Percentiles rank a stretch among this genome's conserved stretches.
phyloP scores from a whole-genome alignment of 2,888 invertebrate genomes.

The Limnephilus auricula region DNA sequence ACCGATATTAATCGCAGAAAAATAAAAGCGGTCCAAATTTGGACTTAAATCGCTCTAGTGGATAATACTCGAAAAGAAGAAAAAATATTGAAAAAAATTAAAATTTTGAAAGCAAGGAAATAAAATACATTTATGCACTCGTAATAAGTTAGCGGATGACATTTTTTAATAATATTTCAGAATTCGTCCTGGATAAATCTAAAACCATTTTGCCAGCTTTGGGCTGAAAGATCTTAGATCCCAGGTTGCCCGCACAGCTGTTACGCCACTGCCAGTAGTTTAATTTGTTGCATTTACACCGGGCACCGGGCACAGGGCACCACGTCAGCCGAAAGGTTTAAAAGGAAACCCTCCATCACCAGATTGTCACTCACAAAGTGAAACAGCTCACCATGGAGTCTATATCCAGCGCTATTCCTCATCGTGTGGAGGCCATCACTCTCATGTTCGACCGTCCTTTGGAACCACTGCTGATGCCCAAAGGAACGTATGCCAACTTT shows the following conservation, averaged over 20 bases:
- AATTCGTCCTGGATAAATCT: no score
- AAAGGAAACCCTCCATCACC: background rate
- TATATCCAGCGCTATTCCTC: background rate
- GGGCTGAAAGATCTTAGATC: no score
- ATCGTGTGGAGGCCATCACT: background rate
- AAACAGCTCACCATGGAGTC: background rate
- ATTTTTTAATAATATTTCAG: no score
- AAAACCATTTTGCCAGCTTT: no score
- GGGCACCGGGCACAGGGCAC: background rate
- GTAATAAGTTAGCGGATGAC: no score
- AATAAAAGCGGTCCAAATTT: no score
- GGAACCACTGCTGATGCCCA: slow-evolving; percentile 82
- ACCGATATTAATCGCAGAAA: no score
- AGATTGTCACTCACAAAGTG: background rate
- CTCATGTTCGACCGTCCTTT: slow-evolving; percentile 81
- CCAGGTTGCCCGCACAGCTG: background rate
- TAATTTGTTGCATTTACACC: background rate
- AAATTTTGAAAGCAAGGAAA: no score
- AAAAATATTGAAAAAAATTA: no score
- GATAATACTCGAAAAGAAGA: no score
- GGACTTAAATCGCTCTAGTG: no score
- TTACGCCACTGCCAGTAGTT: background rate
- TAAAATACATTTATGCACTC: no score
- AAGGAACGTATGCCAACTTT: slow-evolving; percentile 76
- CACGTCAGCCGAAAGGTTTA: background rate